Evolutionary conservation across 2,797 vertebrate species (phyloP).

Genomic region (Atherinosoma microstoma): DNA sequence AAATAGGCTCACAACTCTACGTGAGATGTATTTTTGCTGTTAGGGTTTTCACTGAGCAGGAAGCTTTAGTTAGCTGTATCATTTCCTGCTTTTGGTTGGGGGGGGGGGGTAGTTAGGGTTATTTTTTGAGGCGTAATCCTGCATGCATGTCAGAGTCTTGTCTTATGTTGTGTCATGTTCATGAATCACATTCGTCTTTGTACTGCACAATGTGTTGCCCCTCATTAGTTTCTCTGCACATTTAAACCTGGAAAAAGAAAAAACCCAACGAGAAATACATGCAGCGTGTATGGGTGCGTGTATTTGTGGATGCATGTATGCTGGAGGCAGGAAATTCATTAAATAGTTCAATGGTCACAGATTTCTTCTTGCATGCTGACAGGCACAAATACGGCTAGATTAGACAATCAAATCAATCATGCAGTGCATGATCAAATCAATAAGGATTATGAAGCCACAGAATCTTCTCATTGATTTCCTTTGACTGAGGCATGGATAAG

Average conservation of each 20-base stretch:
- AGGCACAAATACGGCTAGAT: constrained; percentile 34
- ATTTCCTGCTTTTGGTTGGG: constrained; percentile 3
- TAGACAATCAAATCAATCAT: constrained; percentile 45
- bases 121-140: constrained; percentile 18
- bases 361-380: constrained; percentile 59
- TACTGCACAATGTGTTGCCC: constrained; percentile 57
- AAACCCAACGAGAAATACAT: not conserved
- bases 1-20: constrained; percentile 2
- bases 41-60: constrained; percentile 12
- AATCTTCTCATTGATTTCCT: constrained; percentile 29
- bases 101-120: too few relatives aligned
- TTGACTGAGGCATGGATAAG: constrained; percentile 50
- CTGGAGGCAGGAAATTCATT: not conserved
- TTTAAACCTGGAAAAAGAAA: constrained; percentile 8
- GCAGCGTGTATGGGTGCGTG: constrained; percentile 7
- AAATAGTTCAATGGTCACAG: constrained; percentile 46
- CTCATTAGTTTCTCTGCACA: constrained; percentile 45
- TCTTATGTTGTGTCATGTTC: constrained; percentile 49
- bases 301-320: constrained; percentile 31
- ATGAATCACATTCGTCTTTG: constrained; percentile 45
- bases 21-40: constrained; percentile 17
- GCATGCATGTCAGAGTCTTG: constrained; percentile 53
- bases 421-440: constrained; percentile 56
- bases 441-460: constrained; percentile 20
- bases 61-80: constrained; percentile 15